phyloP scores from a whole-genome alignment of 2,888 invertebrate genomes.

The Tipula helvola region DNA sequence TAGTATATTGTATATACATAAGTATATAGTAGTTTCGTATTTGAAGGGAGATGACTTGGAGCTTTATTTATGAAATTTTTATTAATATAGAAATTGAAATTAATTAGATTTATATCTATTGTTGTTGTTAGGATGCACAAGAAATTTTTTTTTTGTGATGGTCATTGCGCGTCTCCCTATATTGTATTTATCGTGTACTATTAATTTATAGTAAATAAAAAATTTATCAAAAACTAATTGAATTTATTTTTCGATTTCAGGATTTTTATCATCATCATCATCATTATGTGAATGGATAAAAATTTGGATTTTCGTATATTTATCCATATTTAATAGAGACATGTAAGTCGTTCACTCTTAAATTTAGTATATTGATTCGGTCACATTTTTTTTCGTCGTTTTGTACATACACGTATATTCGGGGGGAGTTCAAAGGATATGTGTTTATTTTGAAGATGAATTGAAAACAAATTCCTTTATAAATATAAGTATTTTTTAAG shows the following conservation, averaged over 20 bases:
- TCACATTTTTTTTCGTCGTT: not conserved
- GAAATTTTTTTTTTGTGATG: not conserved
- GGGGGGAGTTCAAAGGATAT: not conserved
- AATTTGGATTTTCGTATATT: not conserved
- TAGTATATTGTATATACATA: not conserved
- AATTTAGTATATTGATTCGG: not conserved
- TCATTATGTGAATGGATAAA: not conserved
- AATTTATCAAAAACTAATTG: not conserved
- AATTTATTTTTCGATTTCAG: not conserved
- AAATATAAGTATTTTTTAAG: not conserved
- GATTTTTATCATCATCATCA: not conserved
- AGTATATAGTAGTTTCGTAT: not conserved
- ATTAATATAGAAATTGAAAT: not conserved
- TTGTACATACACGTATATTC: not conserved
- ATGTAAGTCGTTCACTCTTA: not conserved
- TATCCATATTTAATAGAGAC: not conserved
- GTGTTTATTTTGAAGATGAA: not conserved
- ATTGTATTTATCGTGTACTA: not conserved
- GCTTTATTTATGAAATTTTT: not conserved
- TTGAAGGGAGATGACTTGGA: not conserved
- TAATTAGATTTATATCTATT: not conserved
- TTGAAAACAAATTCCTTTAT: not conserved
- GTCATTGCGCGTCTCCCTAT: not conserved
- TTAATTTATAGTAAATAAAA: not conserved
- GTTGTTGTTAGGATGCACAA: not conserved